Base-by-base conservation (phyloP, 2,113 vertebrate genomes). In the Bubalus kerabau region DNA sequence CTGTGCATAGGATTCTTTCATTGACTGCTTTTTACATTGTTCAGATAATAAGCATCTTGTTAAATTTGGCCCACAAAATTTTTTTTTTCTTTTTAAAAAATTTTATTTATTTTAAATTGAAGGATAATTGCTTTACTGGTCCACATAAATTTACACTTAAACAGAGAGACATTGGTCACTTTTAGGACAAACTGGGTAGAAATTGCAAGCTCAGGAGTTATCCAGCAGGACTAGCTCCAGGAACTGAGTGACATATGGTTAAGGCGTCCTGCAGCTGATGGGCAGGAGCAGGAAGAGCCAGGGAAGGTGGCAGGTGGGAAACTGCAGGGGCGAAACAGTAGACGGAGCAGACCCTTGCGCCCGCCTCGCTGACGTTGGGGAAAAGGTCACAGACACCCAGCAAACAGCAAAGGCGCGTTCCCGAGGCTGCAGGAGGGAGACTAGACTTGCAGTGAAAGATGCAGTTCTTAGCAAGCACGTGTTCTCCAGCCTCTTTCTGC, bases 181-280 rank as follows among this genome's bases (percentile, higher is more conserved):
- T 93, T 80, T 16, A 87, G 30, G 40, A 89, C 9, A 88, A 21
- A 56, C 32, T 60, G 30, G 50, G 9, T 50, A 94, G 64, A 90
- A 59, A 64, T 48, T 54, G 16, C 91, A 89, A 56, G 50, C 46
- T 94, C 13, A 30, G 57, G 89, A 83, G n/a, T 9, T 95, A 23
- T 16, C 32, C 62, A 30, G 0, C 3, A 4, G n/a, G 64, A 52
- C 64, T 48, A 46, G 82, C 62, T 87, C 56, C 80, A 67, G 84
- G 80, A 97, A 81, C 80, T n/a, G n/a, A 48, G 92, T 76, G 83
- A 54, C 89, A 93, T 32, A 50, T 76, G 74, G 93, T 17, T 50
- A 76, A 16, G 23, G 50, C 26, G 13, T 78, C 76, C 83, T 82
- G 67, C 54, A 28, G 85, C 82, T 71, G 4, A 28, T 5, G 57